Conservation (phyloP, 2,113 vertebrate genomes). For the Ctenodactylus gundi region DNA sequence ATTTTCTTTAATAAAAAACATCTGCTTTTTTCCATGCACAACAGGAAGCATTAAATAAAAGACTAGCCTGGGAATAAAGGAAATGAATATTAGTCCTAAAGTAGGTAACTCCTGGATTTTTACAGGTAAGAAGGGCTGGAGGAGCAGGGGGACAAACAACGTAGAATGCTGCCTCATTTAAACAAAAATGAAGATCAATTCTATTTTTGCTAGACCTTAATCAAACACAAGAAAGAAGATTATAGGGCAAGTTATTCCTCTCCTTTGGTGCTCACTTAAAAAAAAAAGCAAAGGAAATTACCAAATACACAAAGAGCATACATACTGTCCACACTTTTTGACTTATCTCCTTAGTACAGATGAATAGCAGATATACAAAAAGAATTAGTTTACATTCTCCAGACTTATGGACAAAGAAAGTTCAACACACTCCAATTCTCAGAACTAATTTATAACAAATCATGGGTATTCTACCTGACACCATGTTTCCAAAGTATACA, state of each 20-base stretch:
- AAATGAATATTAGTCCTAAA: conserved; percentile 21
- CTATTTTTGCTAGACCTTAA: conserved; percentile 32
- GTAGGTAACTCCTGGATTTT: not conserved
- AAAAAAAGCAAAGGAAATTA: conserved; percentile 1
- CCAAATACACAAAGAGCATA: not conserved
- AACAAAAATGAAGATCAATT: not conserved
- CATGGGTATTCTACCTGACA: not conserved
- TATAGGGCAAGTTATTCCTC: not conserved
- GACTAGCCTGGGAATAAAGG: not conserved
- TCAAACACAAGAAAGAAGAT: conserved; percentile 1
- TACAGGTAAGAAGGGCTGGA: not conserved
- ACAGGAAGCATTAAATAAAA: not conserved
- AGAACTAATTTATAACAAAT: not conserved
- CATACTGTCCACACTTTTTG: not conserved
- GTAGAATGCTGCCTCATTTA: not conserved
- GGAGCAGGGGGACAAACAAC: not conserved
- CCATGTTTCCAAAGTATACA: not conserved
- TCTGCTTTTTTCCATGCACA: not conserved
- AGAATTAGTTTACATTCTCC: not conserved
- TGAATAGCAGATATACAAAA: not conserved
- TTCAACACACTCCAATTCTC: not conserved
- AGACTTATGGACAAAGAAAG: not conserved
- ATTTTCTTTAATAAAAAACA: conserved; percentile 12
- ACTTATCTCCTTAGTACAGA: not conserved
- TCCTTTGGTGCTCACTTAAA: not conserved